Base-by-base conservation (phyloP, 1,140 invertebrate genomes). In the Drosophila lowei region DNA sequence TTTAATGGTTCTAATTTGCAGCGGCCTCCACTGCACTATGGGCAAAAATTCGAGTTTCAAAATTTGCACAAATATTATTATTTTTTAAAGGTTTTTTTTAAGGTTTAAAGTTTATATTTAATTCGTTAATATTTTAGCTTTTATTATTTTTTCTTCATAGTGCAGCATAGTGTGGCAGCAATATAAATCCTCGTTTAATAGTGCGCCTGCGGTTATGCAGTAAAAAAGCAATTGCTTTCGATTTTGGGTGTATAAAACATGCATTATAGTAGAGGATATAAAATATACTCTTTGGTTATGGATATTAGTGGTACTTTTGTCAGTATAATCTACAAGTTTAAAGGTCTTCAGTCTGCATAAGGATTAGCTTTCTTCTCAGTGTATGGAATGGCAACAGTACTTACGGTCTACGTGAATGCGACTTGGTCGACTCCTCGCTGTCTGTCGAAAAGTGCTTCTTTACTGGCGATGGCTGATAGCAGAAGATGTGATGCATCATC, bases 401-500 rank as follows among this genome's bases (percentile, higher is more conserved):
- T 93, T 92, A 94, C 93, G 93, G 93, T 92, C 93, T 93, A 89
- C 91, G 93, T 8, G 62, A 70, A 61, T 86, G 72, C 79, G 90
- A 58, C 34, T 79, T 73, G 8, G 72, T 59, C 0, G 90, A 89
- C 62, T 91, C 91, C 63, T 95, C 94, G 48, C 93, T 93, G 75
- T 95, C 94, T 53, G 95, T 94, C 2, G 95, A 95, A 88, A 97
- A 97, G 68, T 95, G 94, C 72, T 95, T 95, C 88, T 95, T 94
- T 1, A 95, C 93, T 0, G 96, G 96, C 1, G 96, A 96, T 0
- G 95, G 95, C 80, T 97, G 95, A 89, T 97, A 97, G 72, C 95
- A 97, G 90, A 97, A 97, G 43, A 97, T 95, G 70, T 97, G 96
- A 91, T 97, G 96, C 92, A 97, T 94, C 93, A 97, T 94, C 77